Percentiles rank a stretch among this genome's conserved stretches.
Evolutionary conservation across 2,888 invertebrate genomes (phyloP).

Genomic region (Heteromyza rotundicornis): DNA sequence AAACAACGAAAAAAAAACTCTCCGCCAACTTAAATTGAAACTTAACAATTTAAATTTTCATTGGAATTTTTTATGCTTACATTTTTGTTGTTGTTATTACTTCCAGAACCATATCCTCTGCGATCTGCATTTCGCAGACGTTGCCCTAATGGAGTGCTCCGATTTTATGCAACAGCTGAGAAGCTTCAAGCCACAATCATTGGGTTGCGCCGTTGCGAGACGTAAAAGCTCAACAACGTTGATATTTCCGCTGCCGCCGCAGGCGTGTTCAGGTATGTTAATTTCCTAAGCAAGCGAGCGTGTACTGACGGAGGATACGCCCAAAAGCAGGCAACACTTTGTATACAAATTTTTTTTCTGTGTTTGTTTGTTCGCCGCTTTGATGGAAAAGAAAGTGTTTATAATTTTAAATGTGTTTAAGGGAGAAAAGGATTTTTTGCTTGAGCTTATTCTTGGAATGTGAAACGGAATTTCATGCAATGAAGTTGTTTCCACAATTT

Average conservation of each 20-base stretch:
- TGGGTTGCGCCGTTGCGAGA: slow-evolving; percentile 93
- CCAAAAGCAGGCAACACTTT: not conserved
- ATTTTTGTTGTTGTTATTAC: too few relatives aligned
- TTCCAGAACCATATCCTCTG: slow-evolving; percentile 87
- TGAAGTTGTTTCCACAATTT: not conserved
- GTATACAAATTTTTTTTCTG: too few relatives aligned
- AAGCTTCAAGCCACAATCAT: slow-evolving; percentile 93
- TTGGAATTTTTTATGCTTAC: slow-evolving; percentile 2
- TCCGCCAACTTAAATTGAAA: too few relatives aligned
- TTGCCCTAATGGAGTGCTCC: slow-evolving; percentile 95
- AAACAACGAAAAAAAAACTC: too few relatives aligned
- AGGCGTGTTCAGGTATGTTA: slow-evolving; percentile 86
- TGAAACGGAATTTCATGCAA: too few relatives aligned
- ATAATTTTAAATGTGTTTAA: not conserved
- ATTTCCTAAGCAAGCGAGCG: not conserved
- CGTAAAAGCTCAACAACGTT: slow-evolving; percentile 93
- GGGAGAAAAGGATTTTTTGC: too few relatives aligned
- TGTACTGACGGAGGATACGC: not conserved
- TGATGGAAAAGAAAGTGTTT: not conserved
- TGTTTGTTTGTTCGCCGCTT: not conserved
- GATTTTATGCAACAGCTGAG: slow-evolving; percentile 97
- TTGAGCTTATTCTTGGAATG: too few relatives aligned
- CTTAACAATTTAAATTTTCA: too few relatives aligned
- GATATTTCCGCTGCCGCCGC: slow-evolving; percentile 91
- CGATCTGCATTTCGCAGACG: slow-evolving; percentile 96